Evolutionary conservation across 2,797 vertebrate genomes (phyloP), one percentile per base, ranked within the genome.

Genomic region (Protosalanx chinensis): DNA sequence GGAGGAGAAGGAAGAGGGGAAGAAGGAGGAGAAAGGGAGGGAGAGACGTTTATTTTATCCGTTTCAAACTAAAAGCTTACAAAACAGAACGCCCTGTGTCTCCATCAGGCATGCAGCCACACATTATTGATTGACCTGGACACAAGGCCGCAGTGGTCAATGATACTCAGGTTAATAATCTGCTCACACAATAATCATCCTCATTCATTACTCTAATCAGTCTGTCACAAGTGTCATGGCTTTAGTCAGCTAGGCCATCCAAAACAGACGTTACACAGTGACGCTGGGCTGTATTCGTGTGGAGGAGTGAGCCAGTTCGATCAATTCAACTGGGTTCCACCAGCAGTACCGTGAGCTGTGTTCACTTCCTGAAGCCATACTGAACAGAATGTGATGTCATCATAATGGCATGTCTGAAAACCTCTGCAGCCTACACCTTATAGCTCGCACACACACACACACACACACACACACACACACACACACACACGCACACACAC

Each of bases 111-210:
- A n/a, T n/a, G n/a, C 35, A 37, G 35, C 4, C 35, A 37, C 41
- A 13, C 41, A 13, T 49, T 66, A 66, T 66, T 66, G 37, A 66
- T 66, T 29, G 41, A 66, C 64, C 49, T 27, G 23, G 41, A 66
- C 64, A 46, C 64, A 0, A 56, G 29, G 37, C 73, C 81, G 80
- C 75, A 82, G 69, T 73, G 60, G 59, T 20, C 77, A 70, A 76
- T 83, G 67, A 73, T 27, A 84, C 72, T 64, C 79, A 78, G 75
- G 65, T 70, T 80, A 78, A 67, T 78, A n/a, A n/a, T n/a, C 71
- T 67, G 65, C 86, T 81, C 76, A 81, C 81, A 82, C 20, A 18
- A 67, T 53, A 32, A 67, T 56, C 51, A 32, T 56, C 49, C 27
- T 27, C 46, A 30, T 27, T 49, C 46, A 51, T 67, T 56, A 53